Conservation (phyloP, 2,113 vertebrate species). For the Cyrtonyx montezumae region DNA sequence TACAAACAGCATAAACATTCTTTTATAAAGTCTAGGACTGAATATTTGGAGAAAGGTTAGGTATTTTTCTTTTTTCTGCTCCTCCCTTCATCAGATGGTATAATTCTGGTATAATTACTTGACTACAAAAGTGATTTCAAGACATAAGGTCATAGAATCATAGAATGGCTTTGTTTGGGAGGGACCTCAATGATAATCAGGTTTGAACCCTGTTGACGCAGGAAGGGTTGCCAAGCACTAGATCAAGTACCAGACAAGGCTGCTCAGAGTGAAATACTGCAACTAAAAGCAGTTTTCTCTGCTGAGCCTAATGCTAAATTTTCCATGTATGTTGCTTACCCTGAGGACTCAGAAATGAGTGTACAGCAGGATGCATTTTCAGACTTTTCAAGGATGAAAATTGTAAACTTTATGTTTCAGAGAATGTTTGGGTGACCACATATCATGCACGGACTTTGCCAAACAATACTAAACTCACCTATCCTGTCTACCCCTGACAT, state of each 20-base stretch:
- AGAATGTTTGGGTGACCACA: neutral
- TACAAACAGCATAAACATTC: neutral
- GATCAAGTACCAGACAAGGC: no score
- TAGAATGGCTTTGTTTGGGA: no score
- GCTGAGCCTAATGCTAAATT: neutral
- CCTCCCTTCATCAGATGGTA: neutral
- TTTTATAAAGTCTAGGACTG: neutral
- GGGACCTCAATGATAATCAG: no score
- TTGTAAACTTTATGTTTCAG: neutral
- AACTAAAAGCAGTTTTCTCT: neutral
- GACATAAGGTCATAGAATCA: no score
- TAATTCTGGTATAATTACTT: neutral
- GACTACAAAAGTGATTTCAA: neutral
- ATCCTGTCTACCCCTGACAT: neutral
- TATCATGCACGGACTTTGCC: neutral
- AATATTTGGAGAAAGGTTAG: neutral
- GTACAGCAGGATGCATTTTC: neutral
- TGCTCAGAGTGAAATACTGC: neutral
- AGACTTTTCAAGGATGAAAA: neutral
- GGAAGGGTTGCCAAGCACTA: no score
- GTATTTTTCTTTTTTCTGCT: neutral
- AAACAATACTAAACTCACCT: accelerated
- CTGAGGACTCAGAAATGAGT: neutral
- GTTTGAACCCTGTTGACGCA: no score
- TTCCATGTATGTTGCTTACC: neutral